Percentiles rank a stretch among this genome's conserved stretches.
Evolutionary conservation across 2,888 invertebrate genomes (phyloP).

Genomic region (Epistrophe eligans): DNA sequence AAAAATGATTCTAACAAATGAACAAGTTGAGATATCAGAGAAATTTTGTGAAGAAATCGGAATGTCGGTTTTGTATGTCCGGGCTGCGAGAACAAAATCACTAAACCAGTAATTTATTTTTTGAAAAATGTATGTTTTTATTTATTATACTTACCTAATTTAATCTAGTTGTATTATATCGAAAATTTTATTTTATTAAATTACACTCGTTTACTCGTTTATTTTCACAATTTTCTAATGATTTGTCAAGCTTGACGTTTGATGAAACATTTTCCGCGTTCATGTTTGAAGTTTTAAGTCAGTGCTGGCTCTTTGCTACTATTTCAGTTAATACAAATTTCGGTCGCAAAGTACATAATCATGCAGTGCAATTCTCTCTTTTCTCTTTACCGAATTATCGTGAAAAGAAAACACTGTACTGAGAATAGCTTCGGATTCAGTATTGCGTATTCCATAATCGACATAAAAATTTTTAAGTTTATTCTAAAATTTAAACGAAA

Average conservation of each 20-base stretch:
- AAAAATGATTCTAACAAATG: neutral
- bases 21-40: neutral
- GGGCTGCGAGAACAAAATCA: neutral
- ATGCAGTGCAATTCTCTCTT: too few species aligned
- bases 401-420: too few species aligned
- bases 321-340: too few species aligned
- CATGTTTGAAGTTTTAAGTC: neutral
- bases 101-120: neutral
- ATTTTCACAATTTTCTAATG: neutral
- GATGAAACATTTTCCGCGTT: conserved; percentile 6
- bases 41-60: neutral
- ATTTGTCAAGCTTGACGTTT: conserved; percentile 9
- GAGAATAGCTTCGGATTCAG: too few species aligned
- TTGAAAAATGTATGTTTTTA: neutral
- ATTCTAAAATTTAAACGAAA: too few species aligned
- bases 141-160: neutral
- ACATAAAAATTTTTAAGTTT: too few species aligned
- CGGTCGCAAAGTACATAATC: too few species aligned
- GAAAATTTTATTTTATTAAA: conserved; percentile 3
- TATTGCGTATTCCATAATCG: too few species aligned
- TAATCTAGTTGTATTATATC: too few species aligned
- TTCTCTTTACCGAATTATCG: too few species aligned
- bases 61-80: too few species aligned
- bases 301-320: neutral
- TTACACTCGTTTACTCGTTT: neutral